Evolutionary conservation across 2,797 vertebrate genomes (phyloP), one percentile per base, ranked within the genome.

Genomic region (Chrysocyon brachyurus): DNA sequence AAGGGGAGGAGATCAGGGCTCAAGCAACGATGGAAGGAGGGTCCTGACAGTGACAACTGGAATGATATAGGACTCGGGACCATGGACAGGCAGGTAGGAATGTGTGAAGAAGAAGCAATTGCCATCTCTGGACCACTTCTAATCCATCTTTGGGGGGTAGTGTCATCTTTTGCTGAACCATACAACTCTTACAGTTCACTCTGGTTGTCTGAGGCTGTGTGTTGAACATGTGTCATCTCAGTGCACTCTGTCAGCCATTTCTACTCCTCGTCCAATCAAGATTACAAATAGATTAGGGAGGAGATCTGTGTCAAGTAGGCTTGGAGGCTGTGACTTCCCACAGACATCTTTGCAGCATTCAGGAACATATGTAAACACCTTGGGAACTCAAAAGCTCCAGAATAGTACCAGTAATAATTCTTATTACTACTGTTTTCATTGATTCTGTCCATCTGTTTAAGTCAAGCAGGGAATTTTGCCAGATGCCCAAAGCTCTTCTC

Each of bases 241-340:
- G 31, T 21, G 54, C 3, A 5, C n/a, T 52, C 26, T 10, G 17
- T 64, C 91, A 36, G 16, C 6, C n/a, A 12, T 33, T 64, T 56
- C 28, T 16, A 10, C 31, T 49, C 36, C 28, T 82, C 70, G 56
- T 57, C 52, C 49, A 49, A 49, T 7, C 78, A 94, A n/a, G 6
- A 49, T 16, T 57, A 77, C 72, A 49, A 64, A 36, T 5, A 49
- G 24, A 4, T 70, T 14, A 61, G 24, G 12, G 61, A 66, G 9
- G 0, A 63, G 54, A 52, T 24, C 56, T 31, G 3, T 0, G 2
- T 17, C 21, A 0, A 0, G 12, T 46, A 11, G n/a, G 92, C 33
- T 6, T 33, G 46, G 63, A 21, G 28, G 46, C 57, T 79, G 24
- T 82, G n/a, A 31, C 14, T 87, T 68, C 54, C 22, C 63, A 22